Evolutionary conservation across 2,888 invertebrate species (phyloP).

Genomic region (Dicyrtomina minuta): DNA sequence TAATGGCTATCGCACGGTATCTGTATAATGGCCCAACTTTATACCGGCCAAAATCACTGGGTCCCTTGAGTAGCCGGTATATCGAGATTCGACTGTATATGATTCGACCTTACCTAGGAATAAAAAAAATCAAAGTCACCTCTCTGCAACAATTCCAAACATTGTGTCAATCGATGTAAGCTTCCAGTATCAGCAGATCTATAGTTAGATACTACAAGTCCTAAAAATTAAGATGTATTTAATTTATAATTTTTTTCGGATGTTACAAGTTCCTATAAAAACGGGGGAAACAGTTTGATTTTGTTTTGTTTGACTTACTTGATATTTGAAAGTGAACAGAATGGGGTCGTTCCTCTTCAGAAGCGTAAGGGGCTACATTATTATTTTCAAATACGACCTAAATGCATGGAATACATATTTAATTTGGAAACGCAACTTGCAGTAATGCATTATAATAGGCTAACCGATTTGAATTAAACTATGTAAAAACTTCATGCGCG

Average conservation of each 20-base stretch:
- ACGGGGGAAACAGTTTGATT: too few species aligned
- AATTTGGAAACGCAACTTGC: too few species aligned
- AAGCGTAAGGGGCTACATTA: slow-evolving; percentile 71
- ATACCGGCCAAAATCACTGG: too few species aligned
- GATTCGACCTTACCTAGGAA: too few species aligned
- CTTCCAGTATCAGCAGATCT: slow-evolving; percentile 62
- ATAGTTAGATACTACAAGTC: slow-evolving; percentile 63
- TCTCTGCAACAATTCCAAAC: slow-evolving; percentile 74
- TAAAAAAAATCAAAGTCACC: slow-evolving; percentile 56
- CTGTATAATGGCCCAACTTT: too few species aligned
- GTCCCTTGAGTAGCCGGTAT: too few species aligned
- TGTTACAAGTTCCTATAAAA: background rate
- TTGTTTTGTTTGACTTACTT: too few species aligned
- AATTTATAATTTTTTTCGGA: background rate
- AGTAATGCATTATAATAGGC: too few species aligned
- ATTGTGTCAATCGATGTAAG: slow-evolving; percentile 72
- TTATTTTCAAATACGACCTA: slow-evolving; percentile 78
- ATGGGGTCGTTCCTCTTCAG: slow-evolving; percentile 83
- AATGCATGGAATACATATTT: slow-evolving; percentile 53
- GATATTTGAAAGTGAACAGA: slow-evolving; percentile 82
- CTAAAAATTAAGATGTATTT: slow-evolving; percentile 7
- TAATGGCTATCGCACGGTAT: too few species aligned
- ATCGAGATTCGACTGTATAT: too few species aligned
- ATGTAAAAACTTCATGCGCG: too few species aligned
- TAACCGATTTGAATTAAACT: too few species aligned